Evolutionary conservation across 2,113 vertebrate species (phyloP), one percentile per base, ranked within the genome.

Genomic region (Synchiropus splendidus): DNA sequence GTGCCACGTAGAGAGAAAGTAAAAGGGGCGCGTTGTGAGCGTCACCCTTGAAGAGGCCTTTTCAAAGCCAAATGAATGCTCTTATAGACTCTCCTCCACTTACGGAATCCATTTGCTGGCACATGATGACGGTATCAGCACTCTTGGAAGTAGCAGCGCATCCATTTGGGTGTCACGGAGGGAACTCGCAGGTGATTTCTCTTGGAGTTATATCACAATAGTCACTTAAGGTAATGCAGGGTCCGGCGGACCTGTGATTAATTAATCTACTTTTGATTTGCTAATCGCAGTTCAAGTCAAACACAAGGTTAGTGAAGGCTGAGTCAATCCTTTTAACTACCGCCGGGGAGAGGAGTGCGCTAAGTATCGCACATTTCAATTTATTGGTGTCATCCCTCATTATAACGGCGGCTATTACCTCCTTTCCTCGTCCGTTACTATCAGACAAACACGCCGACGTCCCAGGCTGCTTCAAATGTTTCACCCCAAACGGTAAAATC

Each of bases 181-280:
- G 75, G 65, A 62, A 76, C 72, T 66, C 54, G 44, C 12, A 39
- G 54, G 69, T 63, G 60, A 77, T 81, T 80, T 71, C 66, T 76
- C 72, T 61, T 39, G 33, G 65, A 70, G 64, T 75, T 82, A 80
- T 69, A 79, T 77, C 76, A 75, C 78, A 79, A 74, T 74, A 70
- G 63, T 79, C 67, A 75, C 75, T 81, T 79, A 63, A 64, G 68
- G 64, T 77, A 81, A 80, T 82, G 66, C 64, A 57, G 52, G 44
- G n/a, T n/a, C n/a, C n/a, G n/a, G n/a, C n/a, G n/a, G n/a, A n/a
- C 59, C 54, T 31, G 59, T 54, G 42, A 77, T 81, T 79, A 78
- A 82, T 84, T 82, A 77, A 82, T 80, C 70, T 72, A 37, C 70
- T 69, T 80, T 80, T 81, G 75, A 80, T 77, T 74, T 45, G 70